Conservation (phyloP, 2,113 vertebrate species). For the Perccottus glenii region DNA sequence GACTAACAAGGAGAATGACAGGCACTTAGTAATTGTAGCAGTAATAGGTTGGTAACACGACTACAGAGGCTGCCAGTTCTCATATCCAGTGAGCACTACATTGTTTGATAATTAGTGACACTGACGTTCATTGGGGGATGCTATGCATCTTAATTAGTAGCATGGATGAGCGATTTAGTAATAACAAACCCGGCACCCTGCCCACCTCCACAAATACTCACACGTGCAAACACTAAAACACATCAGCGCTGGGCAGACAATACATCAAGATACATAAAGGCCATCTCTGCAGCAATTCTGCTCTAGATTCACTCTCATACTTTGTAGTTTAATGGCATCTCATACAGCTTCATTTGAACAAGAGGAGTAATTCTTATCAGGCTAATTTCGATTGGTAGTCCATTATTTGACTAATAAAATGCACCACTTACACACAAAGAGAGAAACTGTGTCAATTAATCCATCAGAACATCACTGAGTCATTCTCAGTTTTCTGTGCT, state of each 20-base stretch:
- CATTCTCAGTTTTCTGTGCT: slow-evolving; percentile 43
- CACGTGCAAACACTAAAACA: background rate
- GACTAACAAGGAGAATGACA: slow-evolving; percentile 73
- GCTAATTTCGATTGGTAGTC: slow-evolving; percentile 41
- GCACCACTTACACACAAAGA: slow-evolving; percentile 6
- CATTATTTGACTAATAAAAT: slow-evolving; percentile 25
- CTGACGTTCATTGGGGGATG: slow-evolving; percentile 73
- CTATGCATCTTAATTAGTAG: slow-evolving; percentile 78
- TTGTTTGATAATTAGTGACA: slow-evolving; percentile 79
- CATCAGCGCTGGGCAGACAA: background rate
- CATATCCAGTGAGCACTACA: slow-evolving; percentile 77
- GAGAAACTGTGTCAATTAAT: slow-evolving; percentile 22
- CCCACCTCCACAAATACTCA: slow-evolving; percentile 63
- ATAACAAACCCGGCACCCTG: slow-evolving; percentile 73
- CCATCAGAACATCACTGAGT: slow-evolving; percentile 38
- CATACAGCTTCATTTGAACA: slow-evolving; percentile 27
- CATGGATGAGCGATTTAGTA: slow-evolving; percentile 74
- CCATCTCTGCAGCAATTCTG: slow-evolving; percentile 1
- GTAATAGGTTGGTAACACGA: slow-evolving; percentile 78
- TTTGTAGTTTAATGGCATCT: slow-evolving; percentile 34
- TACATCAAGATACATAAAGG: slow-evolving; percentile 8
- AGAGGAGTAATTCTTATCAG: slow-evolving; percentile 40
- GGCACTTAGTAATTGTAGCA: slow-evolving; percentile 73
- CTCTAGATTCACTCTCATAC: background rate
- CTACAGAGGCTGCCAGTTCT: slow-evolving; percentile 79